Percentiles rank a stretch among this genome's conserved stretches.
Evolutionary conservation across 2,797 vertebrate species (phyloP).

Genomic region (Danio jaintianensis): DNA sequence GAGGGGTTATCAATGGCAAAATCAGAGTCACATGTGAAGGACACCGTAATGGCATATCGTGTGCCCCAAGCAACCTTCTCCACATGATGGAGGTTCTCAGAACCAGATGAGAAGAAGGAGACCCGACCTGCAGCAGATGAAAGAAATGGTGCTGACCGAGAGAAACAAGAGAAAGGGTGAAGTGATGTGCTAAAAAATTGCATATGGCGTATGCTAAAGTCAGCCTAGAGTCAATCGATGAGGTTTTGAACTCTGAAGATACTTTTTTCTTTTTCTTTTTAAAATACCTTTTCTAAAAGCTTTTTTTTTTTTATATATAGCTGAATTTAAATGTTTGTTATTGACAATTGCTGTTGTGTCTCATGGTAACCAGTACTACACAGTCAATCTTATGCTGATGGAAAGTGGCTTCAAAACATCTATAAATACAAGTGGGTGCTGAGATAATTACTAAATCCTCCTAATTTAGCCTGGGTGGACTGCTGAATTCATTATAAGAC

Average conservation of each 20-base stretch:
- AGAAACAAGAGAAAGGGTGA: not conserved
- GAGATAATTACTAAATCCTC: not conserved
- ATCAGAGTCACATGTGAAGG: constrained; percentile 92
- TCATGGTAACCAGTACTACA: not conserved
- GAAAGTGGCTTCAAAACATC: not conserved
- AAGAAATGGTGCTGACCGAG: not conserved
- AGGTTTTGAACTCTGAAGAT: not conserved
- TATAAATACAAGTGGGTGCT: not conserved
- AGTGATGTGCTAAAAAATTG: not conserved
- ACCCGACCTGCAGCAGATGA: constrained; percentile 83
- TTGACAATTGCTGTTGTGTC: not conserved
- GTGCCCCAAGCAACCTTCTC: constrained; percentile 79
- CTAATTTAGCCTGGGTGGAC: not conserved
- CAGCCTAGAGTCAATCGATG: not conserved
- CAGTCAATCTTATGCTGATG: not conserved
- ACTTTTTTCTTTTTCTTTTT: not conserved
- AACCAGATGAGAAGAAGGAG: constrained; percentile 95
- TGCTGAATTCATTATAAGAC: not conserved
- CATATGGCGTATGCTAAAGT: not conserved
- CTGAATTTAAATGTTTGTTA: constrained; percentile 23
- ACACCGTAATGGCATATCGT: constrained; percentile 82
- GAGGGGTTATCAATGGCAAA: constrained; percentile 86
- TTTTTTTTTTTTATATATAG: not conserved
- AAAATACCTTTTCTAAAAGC: not conserved
- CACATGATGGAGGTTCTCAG: constrained; percentile 94